Base-by-base conservation (phyloP, 1,140 invertebrate genomes). In the Eufriesea mexicana region DNA sequence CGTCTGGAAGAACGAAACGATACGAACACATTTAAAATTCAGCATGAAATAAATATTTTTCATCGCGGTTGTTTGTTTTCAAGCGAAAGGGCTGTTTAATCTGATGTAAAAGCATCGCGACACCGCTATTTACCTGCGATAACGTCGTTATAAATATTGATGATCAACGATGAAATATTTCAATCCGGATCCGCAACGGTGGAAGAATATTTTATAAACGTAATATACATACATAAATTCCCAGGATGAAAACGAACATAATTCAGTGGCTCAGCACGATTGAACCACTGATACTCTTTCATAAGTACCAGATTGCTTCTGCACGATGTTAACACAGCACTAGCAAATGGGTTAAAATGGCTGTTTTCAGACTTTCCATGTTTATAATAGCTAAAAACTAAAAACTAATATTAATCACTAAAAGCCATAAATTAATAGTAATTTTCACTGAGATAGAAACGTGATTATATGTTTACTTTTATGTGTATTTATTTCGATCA, bases 1-100 rank as follows among this genome's bases (percentile, higher is more conserved):
- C 10, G 4, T 12, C 49, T 5, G 8, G 12, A 0, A 61, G 14
- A 16, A 16, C 14, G 2, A 6, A 61, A 12, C 10, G n/a, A 25
- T 10, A 18, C 2, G 16, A 54, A 18, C 51, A 16, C 4, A 57
- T 8, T 10, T 42, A 42, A 76, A 51, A 20, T 10, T 68, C 82
- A 71, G 42, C 49, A 42, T 10, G 71, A 74, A 59, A 71, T n/a
- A 54, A 70, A 74, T 47, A 61, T 47, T 45, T 59, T 23, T 59
- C 16, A 12, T 18, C 16, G 54, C 20, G 12, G 12, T 45, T n/a
- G 66, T 12, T 67, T 67, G 2, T 45, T 67, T 25, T 45, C 35
- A 28, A 20, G 7, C 23, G 66, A 14, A 45, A 67, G 42, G 20
- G 23, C 42, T n/a, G 66, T n/a, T 23, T 67, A 67, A 45, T 67